Evolutionary conservation across 1,140 invertebrate species (phyloP), one percentile per base, ranked within the genome.

Genomic region (Bicyclus anynana): DNA sequence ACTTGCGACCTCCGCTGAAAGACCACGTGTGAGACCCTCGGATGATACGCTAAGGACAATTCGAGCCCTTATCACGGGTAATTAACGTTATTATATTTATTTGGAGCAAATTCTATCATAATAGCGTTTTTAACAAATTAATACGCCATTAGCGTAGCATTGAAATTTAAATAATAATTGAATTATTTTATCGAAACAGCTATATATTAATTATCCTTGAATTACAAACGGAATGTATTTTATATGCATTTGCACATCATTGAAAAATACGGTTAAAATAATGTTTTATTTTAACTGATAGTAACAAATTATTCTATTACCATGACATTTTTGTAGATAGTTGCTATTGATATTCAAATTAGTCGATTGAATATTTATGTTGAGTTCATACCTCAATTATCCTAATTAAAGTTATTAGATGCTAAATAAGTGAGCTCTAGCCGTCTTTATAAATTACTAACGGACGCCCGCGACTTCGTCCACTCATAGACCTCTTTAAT

Each of bases 1-100:
- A 84, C 79, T 67, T 42, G 65, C 74, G 84, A 84, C 84, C 84
- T 87, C 77, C 71, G 66, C 69, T 70, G 77, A 77, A 75, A 54
- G 17, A 44, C 40, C 40, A 62, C 63, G 59, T 58, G 58, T 60
- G 37, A 42, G 14, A 60, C 58, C 56, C 56, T 65, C 62, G 42
- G 59, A 66, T 54, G 62, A 61, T 59, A 53, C 48, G 44, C 13
- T 10, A 17, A 48, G 20, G 40, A 59, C 56, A 52, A 14, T 2
- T 13, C n/a, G 10, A 53, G 3, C 13, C 26, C 27, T 54, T 44
- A 51, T 50, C 23, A 13, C 7, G 21, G 3, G 21, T 29, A 37
- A 16, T 18, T 26, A 29, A 21, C 9, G 6, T 18, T 51, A 50
- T 17, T 20, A 35, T n/a, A 9, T 16, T 48, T 21, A 47, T 35